phyloP scores from a whole-genome alignment of 2,888 invertebrate species.

The Horisme vitalbata region DNA sequence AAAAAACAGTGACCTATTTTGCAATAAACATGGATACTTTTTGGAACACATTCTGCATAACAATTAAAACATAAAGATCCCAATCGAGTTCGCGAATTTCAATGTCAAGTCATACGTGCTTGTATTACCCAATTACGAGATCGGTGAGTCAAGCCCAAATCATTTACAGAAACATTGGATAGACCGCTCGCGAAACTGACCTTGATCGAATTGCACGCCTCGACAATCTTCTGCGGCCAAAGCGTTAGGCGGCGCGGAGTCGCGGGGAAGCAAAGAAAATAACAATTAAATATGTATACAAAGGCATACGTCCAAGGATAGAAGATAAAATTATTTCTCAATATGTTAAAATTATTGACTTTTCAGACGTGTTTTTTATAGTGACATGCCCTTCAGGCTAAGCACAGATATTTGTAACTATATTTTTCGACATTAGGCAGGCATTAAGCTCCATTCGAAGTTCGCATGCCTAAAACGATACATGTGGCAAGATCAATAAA shows the following conservation, averaged over 20 bases:
- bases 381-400: too few species aligned
- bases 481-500: too few species aligned
- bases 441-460: too few species aligned
- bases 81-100: conserved; percentile 8
- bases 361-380: too few species aligned
- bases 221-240: conserved; percentile 93
- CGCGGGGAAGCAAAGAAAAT: conserved; percentile 66
- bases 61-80: conserved; percentile 3
- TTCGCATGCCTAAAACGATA: too few species aligned
- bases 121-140: conserved; percentile 40
- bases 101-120: conserved; percentile 35
- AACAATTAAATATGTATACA: conserved; percentile 58
- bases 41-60: conserved; percentile 1
- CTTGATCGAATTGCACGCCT: conserved; percentile 97
- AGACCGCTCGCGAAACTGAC: conserved; percentile 77
- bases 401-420: too few species aligned
- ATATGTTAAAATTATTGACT: too few species aligned
- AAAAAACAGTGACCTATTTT: too few species aligned
- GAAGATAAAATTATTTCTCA: too few species aligned
- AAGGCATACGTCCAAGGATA: conserved; percentile 13
- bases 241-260: conserved; percentile 67
- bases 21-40: too few species aligned
- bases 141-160: conserved; percentile 32
- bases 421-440: too few species aligned
- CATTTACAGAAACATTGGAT: conserved; percentile 31